These are phyloP conservation scores for Hoplodrina ambigua DNA, from an alignment of 2,888 invertebrate species.

Conservation along the genomic window DNA sequence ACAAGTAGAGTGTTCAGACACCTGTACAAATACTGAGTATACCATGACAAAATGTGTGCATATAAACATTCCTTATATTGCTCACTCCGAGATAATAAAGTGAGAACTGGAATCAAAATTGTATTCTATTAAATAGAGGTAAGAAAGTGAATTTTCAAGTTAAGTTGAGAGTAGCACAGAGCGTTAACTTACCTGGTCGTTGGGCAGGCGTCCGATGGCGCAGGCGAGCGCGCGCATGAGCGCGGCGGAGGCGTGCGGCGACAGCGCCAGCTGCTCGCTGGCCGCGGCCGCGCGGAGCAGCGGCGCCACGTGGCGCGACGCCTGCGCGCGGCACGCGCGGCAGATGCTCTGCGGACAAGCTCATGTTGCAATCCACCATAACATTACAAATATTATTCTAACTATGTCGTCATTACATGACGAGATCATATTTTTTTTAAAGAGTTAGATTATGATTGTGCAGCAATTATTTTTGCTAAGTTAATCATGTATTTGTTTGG, in stretches of 20 bases:
- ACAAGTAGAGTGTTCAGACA: constrained; percentile 1
- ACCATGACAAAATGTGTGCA: background rate
- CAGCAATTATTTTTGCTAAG: too few species aligned
- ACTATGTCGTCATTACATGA: too few species aligned
- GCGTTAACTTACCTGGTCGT: constrained; percentile 76
- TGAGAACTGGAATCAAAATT: background rate
- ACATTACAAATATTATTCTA: too few species aligned
- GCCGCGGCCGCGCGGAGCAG: constrained; percentile 94
- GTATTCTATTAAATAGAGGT: too few species aligned
- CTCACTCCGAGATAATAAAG: background rate
- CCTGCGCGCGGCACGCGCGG: constrained; percentile 94
- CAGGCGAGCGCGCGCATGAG: constrained; percentile 92
- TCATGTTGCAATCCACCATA: too few species aligned
- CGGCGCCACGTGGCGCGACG: constrained; percentile 93
- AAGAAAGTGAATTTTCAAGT: background rate
- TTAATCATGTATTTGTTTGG: too few species aligned
- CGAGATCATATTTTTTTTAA: too few species aligned
- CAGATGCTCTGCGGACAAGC: constrained; percentile 92
- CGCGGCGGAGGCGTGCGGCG: constrained; percentile 94
- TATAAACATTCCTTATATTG: background rate
- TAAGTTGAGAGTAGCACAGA: too few species aligned
- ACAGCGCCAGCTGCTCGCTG: constrained; percentile 93
- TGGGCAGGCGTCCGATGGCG: constrained; percentile 88
- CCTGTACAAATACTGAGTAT: constrained; percentile 10
- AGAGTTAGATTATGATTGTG: too few species aligned